Conservation (phyloP, 2,113 vertebrate species). For the Ochotona curzoniae region DNA sequence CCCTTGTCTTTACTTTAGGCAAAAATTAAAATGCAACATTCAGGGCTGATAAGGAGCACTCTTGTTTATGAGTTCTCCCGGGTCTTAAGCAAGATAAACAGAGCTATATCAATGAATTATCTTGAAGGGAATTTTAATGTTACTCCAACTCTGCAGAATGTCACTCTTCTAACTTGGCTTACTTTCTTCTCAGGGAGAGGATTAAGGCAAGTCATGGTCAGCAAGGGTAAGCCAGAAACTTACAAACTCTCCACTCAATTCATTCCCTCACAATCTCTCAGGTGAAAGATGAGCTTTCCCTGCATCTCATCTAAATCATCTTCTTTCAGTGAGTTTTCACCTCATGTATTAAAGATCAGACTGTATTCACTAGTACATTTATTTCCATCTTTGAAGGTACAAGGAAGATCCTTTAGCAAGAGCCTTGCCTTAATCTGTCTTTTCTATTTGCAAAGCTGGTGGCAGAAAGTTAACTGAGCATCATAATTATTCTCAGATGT, state of each 20-base stretch:
- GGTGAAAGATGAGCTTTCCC: background rate
- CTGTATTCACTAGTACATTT: background rate
- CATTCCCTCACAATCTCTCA: background rate
- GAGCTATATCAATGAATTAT: background rate
- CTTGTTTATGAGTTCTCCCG: background rate
- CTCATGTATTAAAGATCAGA: background rate
- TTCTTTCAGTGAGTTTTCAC: background rate
- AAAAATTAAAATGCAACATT: background rate
- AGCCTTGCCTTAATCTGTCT: background rate
- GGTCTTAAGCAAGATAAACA: background rate
- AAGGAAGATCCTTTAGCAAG: background rate
- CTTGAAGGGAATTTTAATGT: slow-evolving; percentile 10
- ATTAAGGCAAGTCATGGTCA: background rate
- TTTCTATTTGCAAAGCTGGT: slow-evolving; percentile 34
- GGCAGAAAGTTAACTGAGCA: background rate
- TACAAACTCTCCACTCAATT: background rate
- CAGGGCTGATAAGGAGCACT: background rate
- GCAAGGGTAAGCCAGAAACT: background rate
- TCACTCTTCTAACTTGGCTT: background rate
- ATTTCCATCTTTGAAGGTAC: background rate
- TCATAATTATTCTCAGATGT: background rate
- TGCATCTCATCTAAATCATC: background rate
- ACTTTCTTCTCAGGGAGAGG: background rate
- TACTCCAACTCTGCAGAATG: background rate
- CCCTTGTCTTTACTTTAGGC: background rate